Conservation (phyloP, 92 coral and sea anemone genomes). For the Epizoanthus ramosus region DNA sequence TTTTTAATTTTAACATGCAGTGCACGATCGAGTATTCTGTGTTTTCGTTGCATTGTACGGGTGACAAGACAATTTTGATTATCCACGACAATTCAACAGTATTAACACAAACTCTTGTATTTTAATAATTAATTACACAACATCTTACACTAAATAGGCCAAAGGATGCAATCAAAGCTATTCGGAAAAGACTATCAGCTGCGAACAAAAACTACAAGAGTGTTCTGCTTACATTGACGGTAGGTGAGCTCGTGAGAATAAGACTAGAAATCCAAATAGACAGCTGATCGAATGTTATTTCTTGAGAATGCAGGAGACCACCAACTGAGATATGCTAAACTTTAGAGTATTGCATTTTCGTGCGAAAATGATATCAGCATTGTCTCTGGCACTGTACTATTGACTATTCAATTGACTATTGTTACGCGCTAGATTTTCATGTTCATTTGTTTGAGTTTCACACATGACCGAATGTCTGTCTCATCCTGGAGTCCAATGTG, state of each 20-base stretch:
- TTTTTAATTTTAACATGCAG: too few species aligned
- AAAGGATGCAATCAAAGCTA: slow-evolving; percentile 94
- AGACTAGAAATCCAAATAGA: background rate
- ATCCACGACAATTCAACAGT: background rate
- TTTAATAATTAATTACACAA: slow-evolving; percentile 21
- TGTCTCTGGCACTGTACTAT: too few species aligned
- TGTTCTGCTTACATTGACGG: slow-evolving; percentile 92
- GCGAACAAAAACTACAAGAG: slow-evolving; percentile 91
- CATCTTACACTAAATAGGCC: slow-evolving; percentile 65
- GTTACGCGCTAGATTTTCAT: too few species aligned
- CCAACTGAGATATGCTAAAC: slow-evolving; percentile 16
- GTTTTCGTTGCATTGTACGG: background rate
- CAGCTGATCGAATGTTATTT: slow-evolving; percentile 4
- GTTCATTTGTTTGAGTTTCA: too few species aligned
- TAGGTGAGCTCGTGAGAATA: slow-evolving; percentile 48
- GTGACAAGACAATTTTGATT: background rate
- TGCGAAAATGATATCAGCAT: too few species aligned
- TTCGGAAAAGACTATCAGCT: slow-evolving; percentile 76
- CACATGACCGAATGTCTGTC: too few species aligned
- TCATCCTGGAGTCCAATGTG: too few species aligned
- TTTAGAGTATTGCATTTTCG: background rate
- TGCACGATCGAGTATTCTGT: too few species aligned
- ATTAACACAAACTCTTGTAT: background rate
- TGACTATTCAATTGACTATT: too few species aligned
- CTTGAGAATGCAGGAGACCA: background rate